Conservation (phyloP, 2,113 vertebrate species). For the Pomatostomus ruficeps region DNA sequence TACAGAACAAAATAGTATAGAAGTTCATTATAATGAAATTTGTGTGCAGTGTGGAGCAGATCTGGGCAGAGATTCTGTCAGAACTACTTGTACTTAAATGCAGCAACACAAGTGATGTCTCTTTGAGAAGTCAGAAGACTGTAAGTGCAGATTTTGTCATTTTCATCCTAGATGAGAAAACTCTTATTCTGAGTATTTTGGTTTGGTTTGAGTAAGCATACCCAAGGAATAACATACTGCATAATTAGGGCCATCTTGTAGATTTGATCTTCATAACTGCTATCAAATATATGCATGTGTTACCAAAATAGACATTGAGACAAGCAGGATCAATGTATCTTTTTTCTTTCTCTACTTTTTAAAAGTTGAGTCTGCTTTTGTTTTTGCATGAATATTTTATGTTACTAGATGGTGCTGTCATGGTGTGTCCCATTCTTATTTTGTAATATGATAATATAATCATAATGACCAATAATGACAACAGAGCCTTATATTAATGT, state of each 20-base stretch:
- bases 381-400: constrained; percentile 1
- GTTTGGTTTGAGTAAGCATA: not conserved
- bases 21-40: not conserved
- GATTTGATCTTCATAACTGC: not conserved
- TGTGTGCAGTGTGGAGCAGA: not conserved
- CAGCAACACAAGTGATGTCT: not conserved
- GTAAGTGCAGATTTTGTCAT: not conserved
- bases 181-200: not conserved
- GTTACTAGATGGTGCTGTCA: not conserved
- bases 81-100: not conserved
- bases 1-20: not conserved
- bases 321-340: not conserved
- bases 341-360: not conserved
- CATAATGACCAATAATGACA: not conserved
- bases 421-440: not conserved
- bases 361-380: not conserved
- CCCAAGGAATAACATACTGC: not conserved
- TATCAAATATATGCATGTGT: not conserved
- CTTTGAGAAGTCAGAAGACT: not conserved
- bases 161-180: not conserved
- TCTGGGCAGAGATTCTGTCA: not conserved
- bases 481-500: not conserved
- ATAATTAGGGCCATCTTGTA: not conserved
- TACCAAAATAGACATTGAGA: not conserved
- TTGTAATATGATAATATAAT: not conserved